phyloP scores from a whole-genome alignment of 2,113 vertebrate genomes.

The Oncorhynchus mykiss region DNA sequence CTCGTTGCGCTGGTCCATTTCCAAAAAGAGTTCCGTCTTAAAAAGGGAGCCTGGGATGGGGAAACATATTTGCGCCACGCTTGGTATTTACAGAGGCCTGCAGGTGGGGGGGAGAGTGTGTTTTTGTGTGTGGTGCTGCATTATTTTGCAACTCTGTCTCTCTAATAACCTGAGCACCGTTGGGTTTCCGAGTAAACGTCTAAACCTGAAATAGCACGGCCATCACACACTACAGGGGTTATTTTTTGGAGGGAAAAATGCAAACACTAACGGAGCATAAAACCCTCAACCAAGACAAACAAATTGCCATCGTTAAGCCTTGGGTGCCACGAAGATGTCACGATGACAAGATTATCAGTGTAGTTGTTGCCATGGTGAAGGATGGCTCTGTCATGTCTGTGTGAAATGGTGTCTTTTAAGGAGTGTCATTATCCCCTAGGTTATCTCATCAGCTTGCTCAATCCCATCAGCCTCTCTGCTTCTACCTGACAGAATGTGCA shows the following conservation, averaged over 20 bases:
- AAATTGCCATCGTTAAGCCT: slow-evolving; percentile 34
- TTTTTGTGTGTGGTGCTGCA: neutral
- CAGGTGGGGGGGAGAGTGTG: neutral
- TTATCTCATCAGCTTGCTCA: neutral
- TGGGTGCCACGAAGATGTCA: slow-evolving; percentile 27
- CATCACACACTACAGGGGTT: slow-evolving; percentile 16
- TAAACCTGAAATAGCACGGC: neutral
- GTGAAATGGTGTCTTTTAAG: slow-evolving; percentile 19
- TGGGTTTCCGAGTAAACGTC: neutral
- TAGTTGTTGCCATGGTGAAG: slow-evolving; percentile 29
- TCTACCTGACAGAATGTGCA: too few relatives aligned
- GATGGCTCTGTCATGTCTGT: slow-evolving; percentile 29
- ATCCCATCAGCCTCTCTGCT: neutral
- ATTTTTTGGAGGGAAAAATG: slow-evolving; percentile 34
- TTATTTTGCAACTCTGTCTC: neutral
- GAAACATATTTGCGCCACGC: neutral
- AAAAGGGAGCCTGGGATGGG: neutral
- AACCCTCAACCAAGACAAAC: slow-evolving; percentile 51
- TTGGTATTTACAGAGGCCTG: neutral
- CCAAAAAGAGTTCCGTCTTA: neutral
- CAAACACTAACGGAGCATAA: slow-evolving; percentile 41
- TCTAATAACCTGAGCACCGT: neutral
- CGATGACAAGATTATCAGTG: slow-evolving; percentile 11
- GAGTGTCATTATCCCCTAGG: slow-evolving; percentile 11
- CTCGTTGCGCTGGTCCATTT: neutral